Conservation (phyloP, 92 coral and sea anemone genomes). For the Pocillopora meandrina region DNA sequence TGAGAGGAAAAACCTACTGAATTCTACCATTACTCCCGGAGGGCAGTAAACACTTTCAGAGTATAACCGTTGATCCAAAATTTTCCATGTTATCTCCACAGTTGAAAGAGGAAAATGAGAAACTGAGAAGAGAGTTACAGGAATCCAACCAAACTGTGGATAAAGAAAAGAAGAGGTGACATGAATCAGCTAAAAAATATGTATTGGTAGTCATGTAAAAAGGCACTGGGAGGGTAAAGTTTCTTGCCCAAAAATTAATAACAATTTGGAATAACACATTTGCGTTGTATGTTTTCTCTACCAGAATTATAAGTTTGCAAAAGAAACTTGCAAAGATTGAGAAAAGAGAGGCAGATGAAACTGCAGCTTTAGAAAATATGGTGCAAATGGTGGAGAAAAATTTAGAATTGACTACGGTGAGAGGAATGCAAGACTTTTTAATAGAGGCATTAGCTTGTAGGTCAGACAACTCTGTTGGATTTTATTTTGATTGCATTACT, state of each 20-base stretch:
- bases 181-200: not conserved
- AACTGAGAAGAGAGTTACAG: slow-evolving; percentile 65
- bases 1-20: too few species aligned
- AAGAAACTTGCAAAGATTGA: slow-evolving; percentile 87
- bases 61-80: not conserved
- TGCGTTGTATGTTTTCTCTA: not conserved
- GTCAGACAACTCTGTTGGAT: too few species aligned
- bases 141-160: slow-evolving; percentile 64
- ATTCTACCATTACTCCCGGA: too few species aligned
- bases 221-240: too few species aligned
- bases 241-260: too few species aligned
- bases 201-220: not conserved
- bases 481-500: too few species aligned
- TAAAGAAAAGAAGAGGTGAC: slow-evolving; percentile 64
- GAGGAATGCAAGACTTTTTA: too few species aligned
- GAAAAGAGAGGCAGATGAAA: slow-evolving; percentile 93
- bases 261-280: too few species aligned
- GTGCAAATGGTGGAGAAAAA: slow-evolving; percentile 97
- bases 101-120: slow-evolving; percentile 86
- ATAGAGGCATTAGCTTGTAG: too few species aligned
- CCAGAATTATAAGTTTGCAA: slow-evolving; percentile 73
- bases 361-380: slow-evolving; percentile 98
- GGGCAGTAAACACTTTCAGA: too few species aligned
- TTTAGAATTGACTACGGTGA: slow-evolving; percentile 87
- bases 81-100: slow-evolving; percentile 2